These are phyloP conservation scores for Agonopterix arenella DNA, from an alignment of 2,888 invertebrate genomes.

Conservation along the genomic window DNA sequence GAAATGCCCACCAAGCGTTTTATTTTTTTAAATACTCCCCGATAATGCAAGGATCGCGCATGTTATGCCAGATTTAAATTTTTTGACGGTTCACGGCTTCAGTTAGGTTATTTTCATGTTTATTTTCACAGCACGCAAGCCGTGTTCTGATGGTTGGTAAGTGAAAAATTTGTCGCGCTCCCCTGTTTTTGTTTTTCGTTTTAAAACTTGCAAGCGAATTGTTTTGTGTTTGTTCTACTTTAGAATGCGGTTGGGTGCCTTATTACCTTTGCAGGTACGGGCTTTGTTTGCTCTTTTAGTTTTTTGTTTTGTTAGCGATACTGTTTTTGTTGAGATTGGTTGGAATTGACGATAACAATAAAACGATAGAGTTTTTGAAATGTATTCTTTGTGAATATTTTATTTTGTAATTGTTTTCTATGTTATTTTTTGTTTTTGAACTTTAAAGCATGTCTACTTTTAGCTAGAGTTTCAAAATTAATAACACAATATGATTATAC, in stretches of 20 bases:
- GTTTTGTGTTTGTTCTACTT: slow-evolving; percentile 2
- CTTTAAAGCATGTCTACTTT: no score
- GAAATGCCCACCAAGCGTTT: background rate
- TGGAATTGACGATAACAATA: no score
- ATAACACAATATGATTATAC: no score
- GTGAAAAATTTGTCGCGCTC: slow-evolving; percentile 9
- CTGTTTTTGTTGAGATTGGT: no score
- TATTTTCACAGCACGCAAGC: slow-evolving; percentile 7
- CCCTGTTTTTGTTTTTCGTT: slow-evolving; percentile 2
- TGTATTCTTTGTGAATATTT: no score
- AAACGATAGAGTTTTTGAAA: no score
- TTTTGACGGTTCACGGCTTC: slow-evolving; percentile 4
- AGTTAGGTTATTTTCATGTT: background rate
- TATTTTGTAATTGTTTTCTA: no score
- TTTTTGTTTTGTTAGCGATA: background rate
- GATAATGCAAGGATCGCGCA: background rate
- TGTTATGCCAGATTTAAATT: background rate
- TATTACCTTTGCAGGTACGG: background rate
- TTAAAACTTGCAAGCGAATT: slow-evolving; percentile 3
- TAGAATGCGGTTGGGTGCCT: background rate
- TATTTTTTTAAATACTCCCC: background rate
- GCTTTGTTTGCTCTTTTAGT: background rate
- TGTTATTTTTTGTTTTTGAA: no score
- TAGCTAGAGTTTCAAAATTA: no score
- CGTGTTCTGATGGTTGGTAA: slow-evolving; percentile 2